These are phyloP conservation scores for Entomyzon cyanotis DNA, from an alignment of 2,113 vertebrate species.

Conservation along the genomic window DNA sequence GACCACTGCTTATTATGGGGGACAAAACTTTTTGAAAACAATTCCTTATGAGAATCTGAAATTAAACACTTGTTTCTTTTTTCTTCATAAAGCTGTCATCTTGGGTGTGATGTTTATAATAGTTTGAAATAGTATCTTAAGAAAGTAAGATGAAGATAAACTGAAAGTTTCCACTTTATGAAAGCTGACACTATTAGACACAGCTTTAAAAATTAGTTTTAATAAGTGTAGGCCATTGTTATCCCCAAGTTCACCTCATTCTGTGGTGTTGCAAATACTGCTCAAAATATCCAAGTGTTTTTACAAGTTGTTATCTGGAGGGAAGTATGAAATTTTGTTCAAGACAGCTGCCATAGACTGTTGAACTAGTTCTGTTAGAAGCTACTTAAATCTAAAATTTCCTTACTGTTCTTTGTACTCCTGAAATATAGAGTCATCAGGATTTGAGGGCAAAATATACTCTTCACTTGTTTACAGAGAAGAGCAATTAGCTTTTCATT, in stretches of 20 bases:
- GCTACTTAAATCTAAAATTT: not conserved
- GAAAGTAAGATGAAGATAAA: not conserved
- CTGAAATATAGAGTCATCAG: not conserved
- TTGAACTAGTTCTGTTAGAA: not conserved
- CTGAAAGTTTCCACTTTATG: not conserved
- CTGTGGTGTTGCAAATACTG: not conserved
- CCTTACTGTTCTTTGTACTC: not conserved
- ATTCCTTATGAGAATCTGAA: not conserved
- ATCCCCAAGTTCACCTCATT: not conserved
- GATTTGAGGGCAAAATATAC: not conserved
- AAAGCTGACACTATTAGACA: not conserved
- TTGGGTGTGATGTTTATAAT: not conserved
- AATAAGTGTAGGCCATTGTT: not conserved
- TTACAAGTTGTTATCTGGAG: not conserved
- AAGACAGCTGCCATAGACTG: not conserved
- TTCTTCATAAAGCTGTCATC: not conserved
- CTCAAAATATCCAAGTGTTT: not conserved
- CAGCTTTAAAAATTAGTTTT: not conserved
- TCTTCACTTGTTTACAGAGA: not conserved
- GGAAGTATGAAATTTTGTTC: not conserved
- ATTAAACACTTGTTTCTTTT: not conserved
- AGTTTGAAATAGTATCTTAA: not conserved
- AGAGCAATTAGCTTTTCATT: not conserved
- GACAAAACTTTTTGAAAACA: not conserved
- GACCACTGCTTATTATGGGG: not conserved